These are phyloP conservation scores for Crenichthys baileyi DNA, from an alignment of 2,797 vertebrate species.

Conservation along the genomic window DNA sequence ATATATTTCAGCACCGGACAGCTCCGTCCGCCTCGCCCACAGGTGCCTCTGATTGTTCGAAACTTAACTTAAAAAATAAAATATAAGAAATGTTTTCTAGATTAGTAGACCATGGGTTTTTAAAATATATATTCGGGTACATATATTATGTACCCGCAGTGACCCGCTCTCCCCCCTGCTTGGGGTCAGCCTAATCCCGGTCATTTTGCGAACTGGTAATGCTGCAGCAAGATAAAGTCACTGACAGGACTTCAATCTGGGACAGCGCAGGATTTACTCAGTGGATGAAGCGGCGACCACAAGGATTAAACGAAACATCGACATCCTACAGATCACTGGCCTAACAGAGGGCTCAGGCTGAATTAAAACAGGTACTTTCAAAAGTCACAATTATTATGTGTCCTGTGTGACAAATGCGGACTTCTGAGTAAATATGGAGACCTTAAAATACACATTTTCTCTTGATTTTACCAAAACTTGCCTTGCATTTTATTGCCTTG, in stretches of 20 bases:
- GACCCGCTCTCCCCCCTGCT: neutral
- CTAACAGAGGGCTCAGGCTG: conserved; percentile 49
- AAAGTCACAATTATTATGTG: conserved; percentile 22
- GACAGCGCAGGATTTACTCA: conserved; percentile 82
- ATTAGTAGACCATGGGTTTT: neutral
- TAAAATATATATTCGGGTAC: neutral
- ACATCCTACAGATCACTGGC: conserved; percentile 71
- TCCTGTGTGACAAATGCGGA: neutral
- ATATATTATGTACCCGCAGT: neutral
- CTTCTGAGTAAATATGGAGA: neutral
- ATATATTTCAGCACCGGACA: conserved; percentile 71
- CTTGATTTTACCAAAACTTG: neutral
- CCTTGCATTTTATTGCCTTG: neutral
- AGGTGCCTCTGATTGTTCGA: neutral
- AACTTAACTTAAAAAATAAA: neutral
- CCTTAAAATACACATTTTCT: neutral
- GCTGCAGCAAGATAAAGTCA: conserved; percentile 70
- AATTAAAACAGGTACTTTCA: conserved; percentile 53
- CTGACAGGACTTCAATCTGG: conserved; percentile 81
- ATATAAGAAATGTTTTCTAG: neutral
- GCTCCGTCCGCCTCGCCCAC: conserved; percentile 37
- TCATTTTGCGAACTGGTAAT: conserved; percentile 71
- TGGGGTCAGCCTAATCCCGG: conserved; percentile 62
- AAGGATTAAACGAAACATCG: conserved; percentile 80
- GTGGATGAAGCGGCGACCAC: conserved; percentile 77